phyloP scores from a whole-genome alignment of 2,797 vertebrate genomes.

The Manis crassicaudata region DNA sequence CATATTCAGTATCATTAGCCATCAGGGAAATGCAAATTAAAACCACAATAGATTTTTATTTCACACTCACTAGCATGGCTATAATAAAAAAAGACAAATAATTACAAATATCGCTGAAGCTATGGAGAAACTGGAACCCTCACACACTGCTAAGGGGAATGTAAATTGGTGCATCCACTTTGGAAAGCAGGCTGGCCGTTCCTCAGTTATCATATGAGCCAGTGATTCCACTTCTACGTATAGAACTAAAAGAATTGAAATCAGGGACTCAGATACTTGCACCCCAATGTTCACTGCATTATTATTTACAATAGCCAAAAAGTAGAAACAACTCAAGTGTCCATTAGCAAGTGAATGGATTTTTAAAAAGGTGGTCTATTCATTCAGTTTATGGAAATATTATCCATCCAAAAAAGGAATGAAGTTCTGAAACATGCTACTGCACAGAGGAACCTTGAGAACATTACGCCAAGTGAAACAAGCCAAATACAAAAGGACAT shows the following conservation, averaged over 20 bases:
- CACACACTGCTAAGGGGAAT: not conserved
- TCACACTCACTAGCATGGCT: not conserved
- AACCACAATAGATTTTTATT: not conserved
- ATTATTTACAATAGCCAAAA: not conserved
- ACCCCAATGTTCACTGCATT: not conserved
- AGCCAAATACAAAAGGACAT: not conserved
- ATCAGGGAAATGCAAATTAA: slow-evolving; percentile 31
- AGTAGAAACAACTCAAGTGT: not conserved
- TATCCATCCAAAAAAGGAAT: not conserved
- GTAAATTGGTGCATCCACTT: not conserved
- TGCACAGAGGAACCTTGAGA: not conserved
- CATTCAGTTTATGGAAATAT: not conserved
- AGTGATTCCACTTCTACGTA: not conserved
- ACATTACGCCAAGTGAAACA: not conserved
- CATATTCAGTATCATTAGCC: not conserved
- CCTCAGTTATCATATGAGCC: not conserved
- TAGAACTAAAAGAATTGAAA: not conserved
- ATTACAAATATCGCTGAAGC: not conserved
- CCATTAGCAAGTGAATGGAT: not conserved
- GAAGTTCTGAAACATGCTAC: not conserved
- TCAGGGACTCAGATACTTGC: not conserved
- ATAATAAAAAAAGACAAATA: not conserved
- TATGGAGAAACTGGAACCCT: not conserved
- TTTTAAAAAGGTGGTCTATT: not conserved
- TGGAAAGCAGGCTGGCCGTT: not conserved